Evolutionary conservation across 1,140 invertebrate species (phyloP), one percentile per base, ranked within the genome.

Genomic region (Himalopsyche phryganea): DNA sequence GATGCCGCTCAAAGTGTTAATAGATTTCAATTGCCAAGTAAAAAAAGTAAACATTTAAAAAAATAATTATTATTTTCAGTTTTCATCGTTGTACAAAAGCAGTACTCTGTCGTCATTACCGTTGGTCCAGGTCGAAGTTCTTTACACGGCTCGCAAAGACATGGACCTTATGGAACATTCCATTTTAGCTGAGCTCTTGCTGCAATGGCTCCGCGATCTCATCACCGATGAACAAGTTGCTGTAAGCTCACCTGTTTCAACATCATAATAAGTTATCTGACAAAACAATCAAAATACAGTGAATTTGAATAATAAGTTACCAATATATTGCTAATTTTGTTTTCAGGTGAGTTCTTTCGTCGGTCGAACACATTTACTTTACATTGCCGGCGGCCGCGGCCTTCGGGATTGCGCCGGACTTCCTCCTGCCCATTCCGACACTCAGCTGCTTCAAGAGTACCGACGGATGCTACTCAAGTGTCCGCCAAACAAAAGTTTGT

Each of bases 381-480:
- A 89, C 71, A 72, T 92, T 55, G 86, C 87, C 28, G 75, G 83
- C 33, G 85, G 89, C 65, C 86, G 89, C 66, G 85, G 81, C 20
- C 75, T 94, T n/a, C 86, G 89, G 61, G 89, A 91, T 72, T 91
- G 88, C 70, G 81, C 81, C 28, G 86, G 89, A 59, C 76, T 92
- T 65, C 86, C 88, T 17, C 79, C 78, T 23, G 68, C 69, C 40
- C 62, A 68, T 47, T 68, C 84, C 58, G 85, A 90, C 68, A 87
- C 86, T 2, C 88, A 90, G 62, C 80, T 90, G 38, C 84, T 92
- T 6, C 86, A 88, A 66, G 89, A 92, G 69, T 92, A 93, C 74
- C 90, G 91, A 66, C 86, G 85, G 64, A 70, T 85, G 72, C 82
- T 82, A 0, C 73, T 81, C 49, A 82, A 83, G 66, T 72, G 65